Evolutionary conservation across 2,113 vertebrate genomes (phyloP), one percentile per base, ranked within the genome.

Genomic region (Parus major): DNA sequence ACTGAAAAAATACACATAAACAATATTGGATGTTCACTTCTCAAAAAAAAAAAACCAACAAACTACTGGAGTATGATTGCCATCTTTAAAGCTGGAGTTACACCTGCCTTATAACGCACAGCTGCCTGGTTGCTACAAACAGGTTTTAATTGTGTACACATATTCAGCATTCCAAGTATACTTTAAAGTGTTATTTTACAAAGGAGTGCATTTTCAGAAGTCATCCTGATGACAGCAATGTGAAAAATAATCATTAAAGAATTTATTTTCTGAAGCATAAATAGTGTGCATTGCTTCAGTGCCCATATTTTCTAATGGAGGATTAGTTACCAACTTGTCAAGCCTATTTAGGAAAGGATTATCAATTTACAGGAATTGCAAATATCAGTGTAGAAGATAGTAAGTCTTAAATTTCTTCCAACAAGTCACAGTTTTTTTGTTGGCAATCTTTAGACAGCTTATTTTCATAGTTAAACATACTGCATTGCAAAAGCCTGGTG

Each of bases 1-100:
- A 31, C n/a, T 61, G 36, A 49, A 12, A 42, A 55, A 91, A 36
- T 41, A 33, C n/a, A 20, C 0, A 0, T 41, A 4, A 12, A 4
- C 22, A 28, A 7, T 60, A 44, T 3, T 47, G 55, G 39, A 35
- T 63, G 12, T n/a, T 46, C 29, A 35, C 27, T 35, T 60, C 25
- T 66, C 39, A 42, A 1, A 33, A 28, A 68, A 41, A 47, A 24
- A 39, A 39, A 39, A 39, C 36, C 36, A 9, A 13, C 15, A 42
- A 16, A 42, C 35, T 73, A 49, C 6, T 49, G 46, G 18, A 66
- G 4, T 57, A 8, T 17, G 27, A 12, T 78, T 84, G 27, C 36
- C n/a, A 0, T 57, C 72, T 70, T 82, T 28, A 47, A 50, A n/a
- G n/a, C 33, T 52, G 42, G 19, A 66, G 11, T 69, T 60, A 10